Percentiles rank a stretch among this genome's conserved stretches.
Conservation (phyloP, 2,888 invertebrate genomes). For the Heteropelma amictum region DNA sequence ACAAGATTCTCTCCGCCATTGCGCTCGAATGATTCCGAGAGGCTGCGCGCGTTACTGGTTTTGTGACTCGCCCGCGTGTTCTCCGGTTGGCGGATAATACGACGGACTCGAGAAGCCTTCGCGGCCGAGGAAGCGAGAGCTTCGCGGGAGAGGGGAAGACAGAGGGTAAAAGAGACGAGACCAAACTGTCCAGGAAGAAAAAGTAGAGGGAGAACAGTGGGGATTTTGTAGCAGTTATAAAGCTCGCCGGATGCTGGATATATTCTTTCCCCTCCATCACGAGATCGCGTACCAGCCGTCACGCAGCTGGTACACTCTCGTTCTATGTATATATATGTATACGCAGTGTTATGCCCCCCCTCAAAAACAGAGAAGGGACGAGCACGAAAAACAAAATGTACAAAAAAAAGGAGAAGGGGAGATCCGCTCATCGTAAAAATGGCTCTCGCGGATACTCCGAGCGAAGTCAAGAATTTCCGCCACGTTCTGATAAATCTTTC, state of each 20-base stretch:
- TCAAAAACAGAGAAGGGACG: constrained; percentile 10
- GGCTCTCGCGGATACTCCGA: constrained; percentile 13
- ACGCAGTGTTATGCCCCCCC: constrained; percentile 23
- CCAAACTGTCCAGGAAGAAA: background rate
- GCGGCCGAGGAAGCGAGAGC: background rate
- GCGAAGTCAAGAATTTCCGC: constrained; percentile 22
- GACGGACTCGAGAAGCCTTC: constrained; percentile 23
- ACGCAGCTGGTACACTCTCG: constrained; percentile 33
- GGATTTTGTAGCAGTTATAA: constrained; percentile 9
- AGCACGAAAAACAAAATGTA: constrained; percentile 48
- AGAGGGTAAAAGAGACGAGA: constrained; percentile 8
- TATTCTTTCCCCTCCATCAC: constrained; percentile 36
- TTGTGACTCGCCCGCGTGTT: constrained; percentile 35
- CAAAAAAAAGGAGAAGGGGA: constrained; percentile 38
- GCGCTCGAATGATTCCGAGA: constrained; percentile 69
- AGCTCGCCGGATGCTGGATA: constrained; percentile 24
- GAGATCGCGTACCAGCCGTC: constrained; percentile 53
- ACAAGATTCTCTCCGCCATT: constrained; percentile 68
- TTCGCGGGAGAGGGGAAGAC: constrained; percentile 2
- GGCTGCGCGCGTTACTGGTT: constrained; percentile 22
- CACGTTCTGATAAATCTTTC: background rate
- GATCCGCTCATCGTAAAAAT: constrained; percentile 44
- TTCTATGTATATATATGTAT: background rate
- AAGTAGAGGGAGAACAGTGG: constrained; percentile 29
- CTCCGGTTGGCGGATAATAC: constrained; percentile 53